Conservation (phyloP, 2,797 vertebrate species). For the Sebastolobus altivelis region DNA sequence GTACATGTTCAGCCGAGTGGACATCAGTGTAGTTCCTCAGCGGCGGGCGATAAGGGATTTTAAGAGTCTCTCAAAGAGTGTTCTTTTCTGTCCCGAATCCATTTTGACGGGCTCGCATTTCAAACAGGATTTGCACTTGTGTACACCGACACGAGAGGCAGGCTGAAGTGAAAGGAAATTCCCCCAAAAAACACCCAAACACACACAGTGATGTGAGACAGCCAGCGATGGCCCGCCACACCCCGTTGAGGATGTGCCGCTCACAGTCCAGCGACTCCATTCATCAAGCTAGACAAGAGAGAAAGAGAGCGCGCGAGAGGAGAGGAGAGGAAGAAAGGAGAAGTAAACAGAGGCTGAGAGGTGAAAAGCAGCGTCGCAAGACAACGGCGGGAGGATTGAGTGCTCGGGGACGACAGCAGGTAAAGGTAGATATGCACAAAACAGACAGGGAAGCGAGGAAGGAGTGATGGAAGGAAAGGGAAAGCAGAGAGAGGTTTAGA, state of each 20-base stretch:
- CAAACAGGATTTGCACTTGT: slow-evolving; percentile 40
- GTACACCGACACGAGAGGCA: slow-evolving; percentile 27
- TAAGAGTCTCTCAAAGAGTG: slow-evolving; percentile 50
- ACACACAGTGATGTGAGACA: slow-evolving; percentile 53
- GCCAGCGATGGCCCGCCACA: slow-evolving; percentile 65
- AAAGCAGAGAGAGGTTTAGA: slow-evolving; percentile 52
- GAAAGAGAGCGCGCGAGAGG: slow-evolving; percentile 38
- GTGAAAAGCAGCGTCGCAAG: slow-evolving; percentile 69
- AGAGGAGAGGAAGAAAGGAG: slow-evolving; percentile 38
- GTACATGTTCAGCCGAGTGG: slow-evolving; percentile 61
- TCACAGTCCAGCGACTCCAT: slow-evolving; percentile 82
- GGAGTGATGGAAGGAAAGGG: slow-evolving; percentile 32
- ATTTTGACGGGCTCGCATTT: slow-evolving; percentile 37
- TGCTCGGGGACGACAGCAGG: slow-evolving; percentile 38
- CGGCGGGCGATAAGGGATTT: slow-evolving; percentile 40
- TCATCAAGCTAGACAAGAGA: slow-evolving; percentile 80
- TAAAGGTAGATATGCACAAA: slow-evolving; percentile 57
- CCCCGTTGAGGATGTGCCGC: slow-evolving; percentile 71
- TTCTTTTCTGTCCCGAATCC: slow-evolving; percentile 45
- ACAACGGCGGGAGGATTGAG: slow-evolving; percentile 57
- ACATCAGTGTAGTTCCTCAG: slow-evolving; percentile 57
- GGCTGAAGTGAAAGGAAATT: slow-evolving; percentile 23
- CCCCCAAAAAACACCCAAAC: slow-evolving; percentile 21
- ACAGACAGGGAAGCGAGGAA: slow-evolving; percentile 40
- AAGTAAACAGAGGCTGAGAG: slow-evolving; percentile 74